Percentiles rank a stretch among this genome's conserved stretches.
Conservation (phyloP, 2,888 invertebrate species). For the Coremacera marginata region DNA sequence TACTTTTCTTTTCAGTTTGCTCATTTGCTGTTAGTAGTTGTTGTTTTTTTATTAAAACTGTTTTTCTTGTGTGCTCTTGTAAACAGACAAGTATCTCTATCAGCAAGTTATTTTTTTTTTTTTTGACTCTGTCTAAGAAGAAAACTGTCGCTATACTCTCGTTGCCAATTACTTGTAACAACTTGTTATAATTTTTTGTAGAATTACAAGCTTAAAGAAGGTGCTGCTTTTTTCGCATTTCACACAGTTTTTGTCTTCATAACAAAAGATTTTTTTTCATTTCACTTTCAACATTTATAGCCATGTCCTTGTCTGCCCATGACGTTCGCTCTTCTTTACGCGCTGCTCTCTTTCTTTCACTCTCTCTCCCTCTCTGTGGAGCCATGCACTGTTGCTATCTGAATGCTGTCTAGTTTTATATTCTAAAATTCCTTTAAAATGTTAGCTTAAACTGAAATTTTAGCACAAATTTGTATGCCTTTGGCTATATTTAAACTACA, state of each 20-base stretch:
- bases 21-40: not conserved
- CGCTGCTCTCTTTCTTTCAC: not conserved
- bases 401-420: slow-evolving; percentile 8
- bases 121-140: not conserved
- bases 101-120: not conserved
- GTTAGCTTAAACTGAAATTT: not conserved
- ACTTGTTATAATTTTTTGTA: not conserved
- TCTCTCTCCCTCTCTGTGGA: not conserved
- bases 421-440: not conserved
- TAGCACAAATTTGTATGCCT: no score
- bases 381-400: slow-evolving; percentile 22
- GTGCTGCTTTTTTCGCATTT: not conserved
- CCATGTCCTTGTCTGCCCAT: not conserved
- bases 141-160: not conserved
- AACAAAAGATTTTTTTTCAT: not conserved
- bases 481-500: not conserved
- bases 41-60: not conserved
- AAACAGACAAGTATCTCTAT: not conserved
- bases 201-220: not conserved
- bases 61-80: not conserved
- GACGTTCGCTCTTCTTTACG: not conserved
- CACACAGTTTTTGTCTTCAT: not conserved
- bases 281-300: not conserved
- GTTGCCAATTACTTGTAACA: not conserved
- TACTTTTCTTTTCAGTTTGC: not conserved